Evolutionary conservation across 64 coral and sea anemone species (phyloP).

Genomic region (Pocillopora verrucosa): DNA sequence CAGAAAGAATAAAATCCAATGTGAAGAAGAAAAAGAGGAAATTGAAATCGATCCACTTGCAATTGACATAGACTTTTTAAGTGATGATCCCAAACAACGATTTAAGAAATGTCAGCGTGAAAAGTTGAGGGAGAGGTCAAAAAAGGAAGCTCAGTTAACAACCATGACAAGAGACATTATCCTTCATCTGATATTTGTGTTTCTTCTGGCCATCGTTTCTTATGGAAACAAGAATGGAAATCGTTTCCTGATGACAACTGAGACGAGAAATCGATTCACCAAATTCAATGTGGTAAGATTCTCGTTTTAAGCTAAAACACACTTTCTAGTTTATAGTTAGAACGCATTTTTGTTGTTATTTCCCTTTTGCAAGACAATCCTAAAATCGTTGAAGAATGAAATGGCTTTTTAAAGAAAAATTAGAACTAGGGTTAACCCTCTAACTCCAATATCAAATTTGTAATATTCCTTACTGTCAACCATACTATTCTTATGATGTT

Average conservation of each 20-base stretch:
- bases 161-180: slow-evolving; percentile 55
- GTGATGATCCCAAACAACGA: not conserved
- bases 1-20: not conserved
- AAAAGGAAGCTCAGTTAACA: slow-evolving; percentile 67
- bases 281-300: slow-evolving; percentile 76
- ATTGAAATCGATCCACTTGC: not conserved
- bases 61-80: slow-evolving; percentile 1
- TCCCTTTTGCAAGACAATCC: too few species aligned
- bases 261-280: slow-evolving; percentile 34
- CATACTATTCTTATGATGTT: too few species aligned
- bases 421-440: too few species aligned
- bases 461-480: too few species aligned
- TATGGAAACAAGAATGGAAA: slow-evolving; percentile 71
- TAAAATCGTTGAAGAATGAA: too few species aligned
- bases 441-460: too few species aligned
- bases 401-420: too few species aligned
- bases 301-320: not conserved
- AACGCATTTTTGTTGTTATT: too few species aligned
- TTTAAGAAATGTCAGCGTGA: slow-evolving; percentile 39
- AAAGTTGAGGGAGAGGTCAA: slow-evolving; percentile 42
- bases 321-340: too few species aligned
- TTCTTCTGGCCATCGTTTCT: slow-evolving; percentile 69
- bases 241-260: slow-evolving; percentile 68
- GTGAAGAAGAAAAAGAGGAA: not conserved
- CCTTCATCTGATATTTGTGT: slow-evolving; percentile 57